Percentiles rank a stretch among this genome's conserved stretches.
These are phyloP conservation scores for Xiphydria camelus DNA, from an alignment of 2,888 invertebrate species.

Conservation along the genomic window DNA sequence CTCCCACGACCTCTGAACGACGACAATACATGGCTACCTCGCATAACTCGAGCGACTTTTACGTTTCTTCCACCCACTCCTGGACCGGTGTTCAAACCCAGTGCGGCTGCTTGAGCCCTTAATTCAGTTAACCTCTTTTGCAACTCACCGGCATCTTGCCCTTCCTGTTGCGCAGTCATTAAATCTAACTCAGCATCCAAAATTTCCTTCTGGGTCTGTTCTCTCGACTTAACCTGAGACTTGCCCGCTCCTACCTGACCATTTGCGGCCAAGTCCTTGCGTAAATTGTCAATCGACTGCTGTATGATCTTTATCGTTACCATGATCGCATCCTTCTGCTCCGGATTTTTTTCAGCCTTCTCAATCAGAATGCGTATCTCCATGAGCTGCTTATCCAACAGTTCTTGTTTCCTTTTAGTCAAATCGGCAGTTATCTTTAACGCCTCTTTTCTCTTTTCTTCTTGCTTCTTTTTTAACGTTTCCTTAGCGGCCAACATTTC, in stretches of 20 bases:
- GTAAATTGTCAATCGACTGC: conserved; percentile 78
- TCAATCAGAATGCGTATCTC: conserved; percentile 84
- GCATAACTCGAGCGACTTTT: conserved; percentile 42
- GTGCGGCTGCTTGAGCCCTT: conserved; percentile 62
- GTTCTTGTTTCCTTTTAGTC: conserved; percentile 80
- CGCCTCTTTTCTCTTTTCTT: conserved; percentile 75
- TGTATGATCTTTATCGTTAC: conserved; percentile 82
- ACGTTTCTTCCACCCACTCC: conserved; percentile 31
- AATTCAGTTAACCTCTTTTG: conserved; percentile 74
- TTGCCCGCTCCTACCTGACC: conserved; percentile 54
- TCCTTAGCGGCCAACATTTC: conserved; percentile 67
- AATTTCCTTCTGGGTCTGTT: conserved; percentile 85
- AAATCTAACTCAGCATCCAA: conserved; percentile 90
- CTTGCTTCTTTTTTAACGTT: conserved; percentile 72
- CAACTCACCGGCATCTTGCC: conserved; percentile 82
- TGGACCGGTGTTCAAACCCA: conserved; percentile 47
- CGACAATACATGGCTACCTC: conserved; percentile 40
- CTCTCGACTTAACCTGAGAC: conserved; percentile 67
- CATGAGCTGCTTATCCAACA: conserved; percentile 86
- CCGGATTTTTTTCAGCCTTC: conserved; percentile 77
- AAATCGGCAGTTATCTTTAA: conserved; percentile 78
- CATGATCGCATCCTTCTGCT: conserved; percentile 75
- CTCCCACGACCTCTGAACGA: conserved; percentile 45
- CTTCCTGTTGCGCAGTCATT: conserved; percentile 86
- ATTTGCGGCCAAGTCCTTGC: conserved; percentile 68